Base-by-base conservation (phyloP, 2,797 vertebrate genomes). In the Enteromius viviparus region DNA sequence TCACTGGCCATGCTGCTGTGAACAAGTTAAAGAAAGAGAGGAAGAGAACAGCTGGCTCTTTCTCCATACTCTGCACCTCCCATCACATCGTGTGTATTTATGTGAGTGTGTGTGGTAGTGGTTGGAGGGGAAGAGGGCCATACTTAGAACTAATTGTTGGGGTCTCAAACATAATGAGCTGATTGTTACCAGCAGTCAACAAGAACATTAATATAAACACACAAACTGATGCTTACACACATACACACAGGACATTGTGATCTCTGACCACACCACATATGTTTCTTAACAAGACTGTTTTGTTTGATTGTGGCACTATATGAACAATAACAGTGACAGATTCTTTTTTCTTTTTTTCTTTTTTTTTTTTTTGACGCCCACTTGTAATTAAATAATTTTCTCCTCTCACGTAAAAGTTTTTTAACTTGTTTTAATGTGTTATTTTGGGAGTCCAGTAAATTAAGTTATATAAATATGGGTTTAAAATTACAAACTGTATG, bases 81-180 rank as follows among this genome's bases (percentile, higher is more conserved):
- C 53, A 80, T 42, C 74, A 65, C 49, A 75, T 75, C 62, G 15
- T 79, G 80, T 55, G 75, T 72, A 19, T 74, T 26, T 83, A 26
- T 40, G 74, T 51, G 23, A 49, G 80, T 71, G 51, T 65, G 64
- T 80, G 79, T 84, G 85, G 72, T 68, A 83, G 81, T 82, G 53
- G 78, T 74, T 87, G 70, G n/a, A 87, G 81, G 84, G 89, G 83
- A 88, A 93, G 92, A 92, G 94, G 94, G 90, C 85, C 84, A 87
- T 87, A 91, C 91, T 92, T 90, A 78, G 80, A 89, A 89, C 90
- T 94, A 94, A 95, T 94, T 93, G 92, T 93, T 92, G 91, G 92
- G 94, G 91, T 92, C 85, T 89, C 86, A 83, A 86, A 91, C 91
- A 94, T 93, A 93, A 93, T 93, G 92, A 93, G 92, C 80, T 91